A percentile compares a stretch with the other conserved stretches of the same genome.
Evolutionary conservation across 2,113 vertebrate genomes (phyloP).

Genomic region (Poecilia latipinna): DNA sequence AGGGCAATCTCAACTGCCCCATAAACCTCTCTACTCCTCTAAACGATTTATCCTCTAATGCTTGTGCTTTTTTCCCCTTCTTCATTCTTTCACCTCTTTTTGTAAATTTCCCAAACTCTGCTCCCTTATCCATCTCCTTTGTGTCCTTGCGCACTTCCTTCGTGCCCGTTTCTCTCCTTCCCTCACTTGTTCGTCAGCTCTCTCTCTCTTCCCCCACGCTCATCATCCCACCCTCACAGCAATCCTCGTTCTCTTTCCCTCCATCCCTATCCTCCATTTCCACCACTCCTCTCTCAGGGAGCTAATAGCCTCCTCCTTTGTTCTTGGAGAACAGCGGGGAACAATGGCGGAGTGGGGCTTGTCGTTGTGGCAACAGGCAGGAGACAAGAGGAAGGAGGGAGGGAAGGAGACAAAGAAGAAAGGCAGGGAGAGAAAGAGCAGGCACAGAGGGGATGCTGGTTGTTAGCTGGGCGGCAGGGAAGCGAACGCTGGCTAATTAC

Average conservation of each 20-base stretch:
- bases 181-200: conserved; percentile 49
- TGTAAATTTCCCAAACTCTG: conserved; percentile 41
- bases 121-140: conserved; percentile 43
- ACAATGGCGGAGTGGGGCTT: conserved; percentile 75
- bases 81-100: conserved; percentile 19
- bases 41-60: conserved; percentile 50
- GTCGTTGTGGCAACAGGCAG: conserved; percentile 79
- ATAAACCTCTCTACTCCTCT: conserved; percentile 38
- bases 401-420: conserved; percentile 71
- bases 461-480: conserved; percentile 77
- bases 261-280: conserved; percentile 71
- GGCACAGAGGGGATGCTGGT: conserved; percentile 76
- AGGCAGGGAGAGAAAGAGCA: conserved; percentile 67
- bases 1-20: conserved; percentile 17
- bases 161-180: conserved; percentile 30
- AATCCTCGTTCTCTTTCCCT: conserved; percentile 53
- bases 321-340: conserved; percentile 78
- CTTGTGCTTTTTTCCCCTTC: conserved; percentile 34
- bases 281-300: conserved; percentile 70
- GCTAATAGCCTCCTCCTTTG: conserved; percentile 79
- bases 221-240: conserved; percentile 63
- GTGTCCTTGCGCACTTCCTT: conserved; percentile 39
- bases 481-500: conserved; percentile 77
- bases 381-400: conserved; percentile 63
- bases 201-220: conserved; percentile 49